Percentiles rank a stretch among this genome's conserved stretches.
Conservation (phyloP, 2,888 invertebrate genomes). For the Branchellion lobata region DNA sequence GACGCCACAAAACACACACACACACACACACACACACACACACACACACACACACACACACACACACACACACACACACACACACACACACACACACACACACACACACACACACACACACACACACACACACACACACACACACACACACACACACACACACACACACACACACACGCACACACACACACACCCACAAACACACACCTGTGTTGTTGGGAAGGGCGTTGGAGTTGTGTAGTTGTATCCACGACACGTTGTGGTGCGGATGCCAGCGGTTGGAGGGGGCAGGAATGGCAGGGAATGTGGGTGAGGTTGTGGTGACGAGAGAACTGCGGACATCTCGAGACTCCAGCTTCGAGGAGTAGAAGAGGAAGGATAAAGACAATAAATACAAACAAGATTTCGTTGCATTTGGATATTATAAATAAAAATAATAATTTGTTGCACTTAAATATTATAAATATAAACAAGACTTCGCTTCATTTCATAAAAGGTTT, state of each 20-base stretch:
- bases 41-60: not conserved
- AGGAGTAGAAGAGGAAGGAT: too few relatives aligned
- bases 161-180: too few relatives aligned
- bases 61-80: not conserved
- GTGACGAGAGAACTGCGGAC: not conserved
- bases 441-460: too few relatives aligned
- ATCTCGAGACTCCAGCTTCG: not conserved
- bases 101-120: not conserved
- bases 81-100: not conserved
- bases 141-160: not conserved
- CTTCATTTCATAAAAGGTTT: too few relatives aligned
- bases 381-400: too few relatives aligned
- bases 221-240: not conserved
- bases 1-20: too few relatives aligned
- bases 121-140: not conserved
- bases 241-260: not conserved
- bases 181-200: too few relatives aligned
- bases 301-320: not conserved
- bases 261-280: not conserved
- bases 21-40: too few relatives aligned
- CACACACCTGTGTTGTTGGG: not conserved
- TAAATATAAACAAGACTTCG: too few relatives aligned
- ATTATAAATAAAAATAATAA: too few relatives aligned
- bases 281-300: not conserved
- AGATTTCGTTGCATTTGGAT: too few relatives aligned